Conservation (phyloP, 2,888 invertebrate genomes). For the Agrochola circellaris region DNA sequence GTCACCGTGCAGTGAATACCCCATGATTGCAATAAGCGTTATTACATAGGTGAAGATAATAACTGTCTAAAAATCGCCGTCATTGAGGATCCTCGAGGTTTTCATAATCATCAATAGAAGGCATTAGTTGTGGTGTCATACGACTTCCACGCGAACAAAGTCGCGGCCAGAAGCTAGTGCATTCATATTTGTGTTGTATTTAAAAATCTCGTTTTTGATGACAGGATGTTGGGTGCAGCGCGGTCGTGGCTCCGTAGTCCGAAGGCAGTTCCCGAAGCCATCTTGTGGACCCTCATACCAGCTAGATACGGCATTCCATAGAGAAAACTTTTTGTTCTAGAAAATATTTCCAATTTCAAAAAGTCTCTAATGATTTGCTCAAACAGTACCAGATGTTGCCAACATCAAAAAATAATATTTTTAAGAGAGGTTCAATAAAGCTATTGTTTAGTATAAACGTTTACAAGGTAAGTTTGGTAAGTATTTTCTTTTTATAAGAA, state of each 20-base stretch:
- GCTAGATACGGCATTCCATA: constrained; percentile 81
- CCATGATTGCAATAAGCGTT: not conserved
- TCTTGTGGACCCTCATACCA: constrained; percentile 83
- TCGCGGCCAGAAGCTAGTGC: too few species aligned
- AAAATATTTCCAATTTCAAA: not conserved
- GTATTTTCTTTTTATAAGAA: constrained; percentile 61
- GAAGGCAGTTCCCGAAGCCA: constrained; percentile 78
- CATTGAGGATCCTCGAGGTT: too few species aligned
- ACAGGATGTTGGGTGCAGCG: constrained; percentile 80
- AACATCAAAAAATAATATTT: constrained; percentile 15
- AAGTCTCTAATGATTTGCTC: not conserved
- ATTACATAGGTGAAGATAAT: too few species aligned
- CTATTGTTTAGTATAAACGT: constrained; percentile 30
- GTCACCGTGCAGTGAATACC: not conserved
- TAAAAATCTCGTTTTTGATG: not conserved
- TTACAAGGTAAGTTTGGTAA: constrained; percentile 69
- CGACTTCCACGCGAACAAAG: too few species aligned
- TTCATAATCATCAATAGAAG: too few species aligned
- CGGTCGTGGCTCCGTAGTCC: constrained; percentile 79
- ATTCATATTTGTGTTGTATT: too few species aligned
- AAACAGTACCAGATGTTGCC: not conserved
- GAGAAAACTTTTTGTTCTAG: not conserved
- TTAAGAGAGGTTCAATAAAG: constrained; percentile 11
- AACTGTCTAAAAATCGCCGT: too few species aligned
- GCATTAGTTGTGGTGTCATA: too few species aligned